Conservation (phyloP, 2,888 invertebrate genomes). For the Adelognathus sp. region DNA sequence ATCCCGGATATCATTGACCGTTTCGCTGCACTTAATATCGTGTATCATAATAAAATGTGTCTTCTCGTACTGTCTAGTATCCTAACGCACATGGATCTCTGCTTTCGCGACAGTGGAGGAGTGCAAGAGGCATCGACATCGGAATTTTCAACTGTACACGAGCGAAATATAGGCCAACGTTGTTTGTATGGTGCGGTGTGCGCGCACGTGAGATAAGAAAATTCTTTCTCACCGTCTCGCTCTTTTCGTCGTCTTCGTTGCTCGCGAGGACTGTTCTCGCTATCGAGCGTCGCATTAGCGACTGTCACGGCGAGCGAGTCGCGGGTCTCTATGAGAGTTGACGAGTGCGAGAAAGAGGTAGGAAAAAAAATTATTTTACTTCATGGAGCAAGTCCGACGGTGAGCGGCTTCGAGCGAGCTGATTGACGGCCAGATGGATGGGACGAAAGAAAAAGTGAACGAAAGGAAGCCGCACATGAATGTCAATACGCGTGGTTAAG, state of each 20-base stretch:
- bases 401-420: neutral
- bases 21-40: too few relatives aligned
- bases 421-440: constrained; percentile 1
- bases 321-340: too few relatives aligned
- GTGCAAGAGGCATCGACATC: neutral
- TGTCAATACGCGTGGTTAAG: constrained; percentile 53
- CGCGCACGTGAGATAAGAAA: constrained; percentile 53
- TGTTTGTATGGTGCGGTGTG: constrained; percentile 40
- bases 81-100: too few relatives aligned
- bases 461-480: constrained; percentile 48
- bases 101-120: neutral
- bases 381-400: neutral
- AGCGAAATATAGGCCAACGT: constrained; percentile 54
- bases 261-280: constrained; percentile 22
- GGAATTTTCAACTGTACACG: constrained; percentile 41
- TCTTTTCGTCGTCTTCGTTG: neutral
- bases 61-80: too few relatives aligned
- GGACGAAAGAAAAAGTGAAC: constrained; percentile 9
- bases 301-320: neutral
- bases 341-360: neutral
- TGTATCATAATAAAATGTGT: too few relatives aligned
- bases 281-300: constrained; percentile 49
- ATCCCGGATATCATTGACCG: too few relatives aligned
- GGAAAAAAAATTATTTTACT: neutral
- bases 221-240: constrained; percentile 28